Evolutionary conservation across 2,113 vertebrate genomes (phyloP).

Genomic region (Chauna torquata): DNA sequence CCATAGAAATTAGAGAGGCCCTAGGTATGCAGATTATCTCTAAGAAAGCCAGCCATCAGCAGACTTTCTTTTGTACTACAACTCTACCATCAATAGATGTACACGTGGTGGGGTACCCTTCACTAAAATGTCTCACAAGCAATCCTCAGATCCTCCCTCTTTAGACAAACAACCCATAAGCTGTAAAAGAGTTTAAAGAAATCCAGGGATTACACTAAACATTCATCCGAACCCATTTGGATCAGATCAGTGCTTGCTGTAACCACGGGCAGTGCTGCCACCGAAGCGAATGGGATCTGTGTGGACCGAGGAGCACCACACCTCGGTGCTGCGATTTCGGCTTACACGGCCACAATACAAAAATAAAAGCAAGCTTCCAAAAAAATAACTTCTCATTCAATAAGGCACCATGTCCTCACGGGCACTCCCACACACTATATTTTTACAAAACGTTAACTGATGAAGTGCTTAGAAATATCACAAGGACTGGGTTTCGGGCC

Average conservation of each 20-base stretch:
- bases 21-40: background rate
- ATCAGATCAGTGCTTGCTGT: too few species aligned
- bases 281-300: background rate
- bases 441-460: conserved; percentile 5
- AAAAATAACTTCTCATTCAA: background rate
- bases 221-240: background rate
- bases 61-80: background rate
- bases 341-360: background rate
- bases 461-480: background rate
- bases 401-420: background rate
- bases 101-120: background rate
- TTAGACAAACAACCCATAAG: background rate
- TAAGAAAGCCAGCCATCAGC: background rate
- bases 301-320: too few species aligned
- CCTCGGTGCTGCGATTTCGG: too few species aligned
- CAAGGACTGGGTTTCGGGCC: background rate
- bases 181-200: background rate
- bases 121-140: background rate
- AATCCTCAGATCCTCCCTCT: background rate
- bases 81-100: background rate
- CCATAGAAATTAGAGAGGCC: background rate
- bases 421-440: background rate
- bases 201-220: background rate
- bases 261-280: too few species aligned
- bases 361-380: conserved; percentile 5